Percentiles rank a stretch among this genome's conserved stretches.
Evolutionary conservation across 1,140 invertebrate genomes (phyloP).

Genomic region (Leptopilina boulardi): DNA sequence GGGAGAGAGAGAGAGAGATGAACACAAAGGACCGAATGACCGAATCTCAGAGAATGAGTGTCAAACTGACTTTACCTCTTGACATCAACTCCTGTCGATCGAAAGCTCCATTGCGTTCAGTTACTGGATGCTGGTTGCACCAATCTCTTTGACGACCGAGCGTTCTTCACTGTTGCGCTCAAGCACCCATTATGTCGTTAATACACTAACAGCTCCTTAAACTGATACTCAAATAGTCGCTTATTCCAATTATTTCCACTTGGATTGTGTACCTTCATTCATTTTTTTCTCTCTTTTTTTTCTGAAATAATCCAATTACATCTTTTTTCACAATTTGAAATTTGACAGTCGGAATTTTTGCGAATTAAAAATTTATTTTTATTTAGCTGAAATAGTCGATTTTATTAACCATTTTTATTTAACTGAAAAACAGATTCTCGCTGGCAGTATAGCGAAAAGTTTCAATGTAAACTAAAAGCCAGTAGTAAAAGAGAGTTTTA

Average conservation of each 20-base stretch:
- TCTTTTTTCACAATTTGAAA: too few species aligned
- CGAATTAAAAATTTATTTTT: too few species aligned
- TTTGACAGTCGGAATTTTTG: too few species aligned
- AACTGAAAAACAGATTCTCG: too few species aligned
- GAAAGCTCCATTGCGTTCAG: constrained; percentile 16
- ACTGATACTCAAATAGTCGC: constrained; percentile 13
- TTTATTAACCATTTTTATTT: too few species aligned
- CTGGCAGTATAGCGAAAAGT: too few species aligned
- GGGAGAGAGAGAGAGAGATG: constrained; percentile 40
- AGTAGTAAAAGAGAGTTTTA: too few species aligned
- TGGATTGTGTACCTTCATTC: background rate
- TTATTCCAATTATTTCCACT: background rate
- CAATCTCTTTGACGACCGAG: background rate
- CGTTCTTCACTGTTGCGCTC: background rate
- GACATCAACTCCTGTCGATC: constrained; percentile 12
- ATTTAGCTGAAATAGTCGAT: too few species aligned
- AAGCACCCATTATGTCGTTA: constrained; percentile 9
- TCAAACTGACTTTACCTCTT: constrained; percentile 23
- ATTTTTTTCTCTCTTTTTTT: too few species aligned
- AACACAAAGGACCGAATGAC: constrained; percentile 58
- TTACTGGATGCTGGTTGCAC: constrained; percentile 5
- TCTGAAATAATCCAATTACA: too few species aligned
- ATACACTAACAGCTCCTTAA: constrained; percentile 17
- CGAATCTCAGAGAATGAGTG: constrained; percentile 49
- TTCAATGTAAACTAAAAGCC: too few species aligned